Percentiles rank a stretch among this genome's conserved stretches.
These are phyloP conservation scores for Drosophila prostipennis DNA, from an alignment of 2,888 invertebrate genomes.

Conservation along the genomic window DNA sequence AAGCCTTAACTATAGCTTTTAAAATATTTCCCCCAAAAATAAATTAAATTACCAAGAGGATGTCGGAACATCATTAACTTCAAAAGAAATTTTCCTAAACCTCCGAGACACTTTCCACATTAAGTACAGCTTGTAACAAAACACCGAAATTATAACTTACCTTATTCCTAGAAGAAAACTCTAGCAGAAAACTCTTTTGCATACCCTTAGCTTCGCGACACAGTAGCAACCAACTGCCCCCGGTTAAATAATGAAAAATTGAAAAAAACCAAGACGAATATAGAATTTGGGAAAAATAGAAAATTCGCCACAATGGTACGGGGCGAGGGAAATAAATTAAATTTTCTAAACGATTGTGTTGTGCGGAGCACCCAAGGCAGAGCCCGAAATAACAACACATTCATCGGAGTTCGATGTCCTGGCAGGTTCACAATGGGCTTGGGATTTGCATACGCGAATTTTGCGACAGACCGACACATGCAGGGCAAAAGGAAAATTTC, in stretches of 20 bases:
- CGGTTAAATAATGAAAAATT: slow-evolving; percentile 48
- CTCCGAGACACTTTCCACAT: background rate
- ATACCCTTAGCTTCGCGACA: slow-evolving; percentile 50
- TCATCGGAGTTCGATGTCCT: slow-evolving; percentile 39
- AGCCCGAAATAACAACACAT: slow-evolving; percentile 20
- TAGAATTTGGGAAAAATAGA: slow-evolving; percentile 68
- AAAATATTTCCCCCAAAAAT: too few relatives aligned
- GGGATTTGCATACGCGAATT: slow-evolving; percentile 75
- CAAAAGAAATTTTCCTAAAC: background rate
- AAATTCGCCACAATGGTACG: slow-evolving; percentile 62
- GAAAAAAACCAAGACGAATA: slow-evolving; percentile 65
- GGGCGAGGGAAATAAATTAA: slow-evolving; percentile 74
- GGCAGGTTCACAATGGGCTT: slow-evolving; percentile 75
- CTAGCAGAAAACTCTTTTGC: slow-evolving; percentile 64
- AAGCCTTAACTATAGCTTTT: too few relatives aligned
- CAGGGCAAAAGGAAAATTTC: slow-evolving; percentile 52
- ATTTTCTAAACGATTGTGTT: slow-evolving; percentile 76
- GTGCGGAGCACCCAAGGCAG: slow-evolving; percentile 59
- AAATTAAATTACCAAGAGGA: too few relatives aligned
- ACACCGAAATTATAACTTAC: slow-evolving; percentile 17
- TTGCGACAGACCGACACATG: slow-evolving; percentile 39
- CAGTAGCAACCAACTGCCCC: slow-evolving; percentile 67
- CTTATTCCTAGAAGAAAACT: background rate
- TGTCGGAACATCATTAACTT: background rate
- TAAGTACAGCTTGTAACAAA: slow-evolving; percentile 43